Base-by-base conservation (phyloP, 2,888 invertebrate species). In the Halictus quadricinctus region DNA sequence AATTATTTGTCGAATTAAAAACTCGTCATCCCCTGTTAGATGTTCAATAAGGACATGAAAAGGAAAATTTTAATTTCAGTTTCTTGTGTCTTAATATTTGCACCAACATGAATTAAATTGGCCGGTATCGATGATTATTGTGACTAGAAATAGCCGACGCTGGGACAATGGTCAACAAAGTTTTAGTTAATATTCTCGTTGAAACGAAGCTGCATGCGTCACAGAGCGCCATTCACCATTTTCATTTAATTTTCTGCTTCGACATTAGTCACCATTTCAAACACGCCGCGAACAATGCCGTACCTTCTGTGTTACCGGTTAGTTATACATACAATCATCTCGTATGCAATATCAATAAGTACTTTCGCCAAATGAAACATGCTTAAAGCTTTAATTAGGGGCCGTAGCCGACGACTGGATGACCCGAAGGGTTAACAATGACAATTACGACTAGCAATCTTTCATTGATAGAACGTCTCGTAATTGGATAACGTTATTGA, bases 401-500 rank as follows among this genome's bases (percentile, higher is more conserved):
- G 7, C 41, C 69, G 69, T 0, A 10, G 12, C 8, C 58, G 36
- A 12, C 69, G 69, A 41, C 10, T 69, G 41, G 41, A 69, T 41
- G 69, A 69, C 36, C 41, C 69, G 21, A 12, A 21, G 69, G 69
- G 41, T 69, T 36, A 69, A 69, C 69, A 69, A 29, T 64, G 29
- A 69, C 69, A 69, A 41, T 69, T 41, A 41, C 69, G 21, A 41
- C 41, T 21, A 69, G 21, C 69, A 8, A 43, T n/a, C 13, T n/a
- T 48, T n/a, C 72, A 72, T 48, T 25, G 72, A 72, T 48, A 25
- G 25, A 72, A 72, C 10, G 43, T 70, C 69, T 70, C 69, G 72
- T 76, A 76, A 83, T 76, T 83, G 70, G 72, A 64, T 41, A 64
- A 18, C 50, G 54, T 72, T 46, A 78, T 83, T 87, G 70, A 66